Conservation (phyloP, 2,888 invertebrate genomes). For the Thelaira solivaga region DNA sequence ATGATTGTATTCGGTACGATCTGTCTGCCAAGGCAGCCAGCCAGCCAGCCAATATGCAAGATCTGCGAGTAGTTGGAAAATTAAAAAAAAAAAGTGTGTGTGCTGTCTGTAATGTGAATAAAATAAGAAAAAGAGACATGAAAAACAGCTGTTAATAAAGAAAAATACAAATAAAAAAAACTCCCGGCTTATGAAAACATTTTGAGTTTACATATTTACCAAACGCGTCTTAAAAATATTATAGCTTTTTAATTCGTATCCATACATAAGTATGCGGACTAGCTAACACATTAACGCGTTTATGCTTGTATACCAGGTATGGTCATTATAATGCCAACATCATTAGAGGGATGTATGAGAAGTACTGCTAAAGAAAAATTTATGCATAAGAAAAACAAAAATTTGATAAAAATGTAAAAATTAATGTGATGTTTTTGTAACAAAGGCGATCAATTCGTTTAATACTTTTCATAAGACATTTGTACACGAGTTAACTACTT, state of each 20-base stretch:
- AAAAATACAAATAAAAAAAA: too few species aligned
- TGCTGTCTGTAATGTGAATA: not conserved
- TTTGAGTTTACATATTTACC: constrained; percentile 41
- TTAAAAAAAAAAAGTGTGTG: not conserved
- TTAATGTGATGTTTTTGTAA: too few species aligned
- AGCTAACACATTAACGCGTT: not conserved
- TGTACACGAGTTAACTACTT: too few species aligned
- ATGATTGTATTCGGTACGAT: constrained; percentile 36
- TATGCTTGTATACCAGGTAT: too few species aligned
- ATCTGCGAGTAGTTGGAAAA: constrained; percentile 22
- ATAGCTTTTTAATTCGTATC: constrained; percentile 40
- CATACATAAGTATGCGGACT: too few species aligned
- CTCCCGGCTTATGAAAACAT: constrained; percentile 42
- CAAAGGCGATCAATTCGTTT: too few species aligned
- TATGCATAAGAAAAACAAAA: too few species aligned
- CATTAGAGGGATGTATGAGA: too few species aligned
- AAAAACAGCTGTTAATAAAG: constrained; percentile 57
- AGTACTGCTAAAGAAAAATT: too few species aligned
- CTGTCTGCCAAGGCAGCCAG: constrained; percentile 35
- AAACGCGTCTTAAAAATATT: constrained; percentile 37
- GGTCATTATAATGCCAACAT: too few species aligned
- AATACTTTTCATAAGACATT: too few species aligned
- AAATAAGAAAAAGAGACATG: constrained; percentile 8
- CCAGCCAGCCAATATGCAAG: constrained; percentile 9
- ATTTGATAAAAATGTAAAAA: too few species aligned